Base-by-base conservation (phyloP, 2,888 invertebrate species). In the Drosophila rellima region DNA sequence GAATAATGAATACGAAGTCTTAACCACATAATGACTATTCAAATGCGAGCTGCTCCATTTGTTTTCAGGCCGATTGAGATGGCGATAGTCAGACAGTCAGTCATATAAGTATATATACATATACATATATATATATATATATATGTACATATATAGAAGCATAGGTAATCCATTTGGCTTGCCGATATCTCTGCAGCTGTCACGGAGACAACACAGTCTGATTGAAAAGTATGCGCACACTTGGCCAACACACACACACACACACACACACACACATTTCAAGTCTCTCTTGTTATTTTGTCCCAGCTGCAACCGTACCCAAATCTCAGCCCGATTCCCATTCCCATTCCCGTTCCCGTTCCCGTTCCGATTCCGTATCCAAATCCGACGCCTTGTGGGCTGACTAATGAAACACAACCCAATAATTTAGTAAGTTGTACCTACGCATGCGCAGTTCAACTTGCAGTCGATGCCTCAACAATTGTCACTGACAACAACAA, bases 351-450 rank as follows among this genome's bases (percentile, higher is more conserved):
- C n/a, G n/a, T n/a, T n/a, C 13, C 40, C 26, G 15, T n/a, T n/a
- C 29, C 29, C 37, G 48, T 26, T 26, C 40, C 42, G 56, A 47
- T 54, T 45, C 55, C 72, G 45, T 23, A 48, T 55, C 29, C 54
- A 37, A 54, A 45, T 42, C 55, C 59, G 42, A 33, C 39, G 74
- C 74, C 64, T 76, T 75, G 77, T 76, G 80, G 75, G 78, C 72
- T 82, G 83, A 85, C 84, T 85, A 85, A 88, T 85, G 86, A 85
- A 85, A 88, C 72, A 78, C 81, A 88, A 85, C 73, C 69, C 76
- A 85, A 88, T 88, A 85, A 85, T 85, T 88, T 85, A 88, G 86
- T 85, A 77, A 74, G 88, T 81, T 78, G 65, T 86, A 80, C 83
- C 86, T 82, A 82, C 77, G 90, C 90, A 90, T 87, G 90, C 88